Conservation (phyloP, 2,113 vertebrate genomes). For the Pygoscelis antarcticus region DNA sequence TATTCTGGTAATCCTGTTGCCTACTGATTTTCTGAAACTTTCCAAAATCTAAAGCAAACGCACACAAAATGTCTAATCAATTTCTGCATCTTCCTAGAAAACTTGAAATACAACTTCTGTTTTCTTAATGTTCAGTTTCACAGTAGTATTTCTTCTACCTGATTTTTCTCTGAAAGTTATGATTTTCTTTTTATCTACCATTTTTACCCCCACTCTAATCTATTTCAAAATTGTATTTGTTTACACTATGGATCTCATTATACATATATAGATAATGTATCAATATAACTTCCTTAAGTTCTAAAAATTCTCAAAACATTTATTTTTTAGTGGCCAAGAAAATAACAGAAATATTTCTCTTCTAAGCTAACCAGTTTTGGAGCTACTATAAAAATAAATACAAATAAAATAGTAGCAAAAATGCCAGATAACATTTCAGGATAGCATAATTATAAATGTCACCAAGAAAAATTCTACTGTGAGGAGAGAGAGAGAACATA, state of each 20-base stretch:
- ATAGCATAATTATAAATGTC: background rate
- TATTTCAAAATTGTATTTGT: background rate
- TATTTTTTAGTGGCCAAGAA: background rate
- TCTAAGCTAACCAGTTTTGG: background rate
- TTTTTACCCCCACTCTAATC: background rate
- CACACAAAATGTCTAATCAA: background rate
- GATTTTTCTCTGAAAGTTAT: background rate
- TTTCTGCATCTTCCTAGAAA: background rate
- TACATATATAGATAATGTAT: background rate
- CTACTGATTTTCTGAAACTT: background rate
- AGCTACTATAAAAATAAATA: background rate
- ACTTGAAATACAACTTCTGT: background rate
- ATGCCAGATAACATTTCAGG: background rate
- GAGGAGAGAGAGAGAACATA: background rate
- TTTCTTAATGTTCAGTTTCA: background rate
- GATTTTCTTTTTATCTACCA: background rate
- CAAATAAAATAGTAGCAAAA: background rate
- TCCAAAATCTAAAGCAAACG: background rate
- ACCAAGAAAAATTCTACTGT: background rate
- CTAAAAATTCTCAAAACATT: background rate
- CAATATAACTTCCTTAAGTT: background rate
- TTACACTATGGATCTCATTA: background rate
- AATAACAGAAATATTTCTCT: background rate
- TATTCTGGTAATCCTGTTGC: background rate
- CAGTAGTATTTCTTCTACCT: background rate